Conservation (phyloP, 30 jellyfish, hydroid and myxozoan genomes). For the Pelagia noctiluca region DNA sequence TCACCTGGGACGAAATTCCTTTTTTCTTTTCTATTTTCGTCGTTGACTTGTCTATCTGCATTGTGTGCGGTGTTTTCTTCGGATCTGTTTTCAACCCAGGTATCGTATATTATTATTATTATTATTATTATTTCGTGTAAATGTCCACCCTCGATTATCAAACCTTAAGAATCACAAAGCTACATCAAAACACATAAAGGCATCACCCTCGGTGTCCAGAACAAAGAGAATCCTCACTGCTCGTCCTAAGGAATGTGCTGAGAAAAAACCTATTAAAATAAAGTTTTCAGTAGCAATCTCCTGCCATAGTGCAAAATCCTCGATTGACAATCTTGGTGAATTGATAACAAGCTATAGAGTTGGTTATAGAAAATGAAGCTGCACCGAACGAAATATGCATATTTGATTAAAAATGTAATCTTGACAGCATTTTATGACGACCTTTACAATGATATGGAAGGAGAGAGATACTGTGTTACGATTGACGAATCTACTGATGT, state of each 20-base stretch:
- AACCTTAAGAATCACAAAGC: slow-evolving; percentile 64
- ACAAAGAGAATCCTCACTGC: neutral
- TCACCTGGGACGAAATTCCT: slow-evolving; percentile 22
- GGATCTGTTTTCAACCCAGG: no score
- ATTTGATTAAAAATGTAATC: slow-evolving; percentile 59
- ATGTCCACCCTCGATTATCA: slow-evolving; percentile 39
- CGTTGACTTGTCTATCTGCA: no score
- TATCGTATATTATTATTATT: no score
- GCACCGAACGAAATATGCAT: slow-evolving; percentile 64
- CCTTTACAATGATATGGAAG: slow-evolving; percentile 42
- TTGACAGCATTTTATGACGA: slow-evolving; percentile 57
- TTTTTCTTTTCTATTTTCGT: no score
- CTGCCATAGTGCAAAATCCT: slow-evolving; percentile 61
- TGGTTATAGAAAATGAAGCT: slow-evolving; percentile 56
- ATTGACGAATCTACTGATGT: slow-evolving; percentile 44
- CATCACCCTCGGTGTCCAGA: slow-evolving; percentile 37
- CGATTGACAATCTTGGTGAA: slow-evolving; percentile 54
- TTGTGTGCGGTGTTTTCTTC: no score
- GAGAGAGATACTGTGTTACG: slow-evolving; percentile 42
- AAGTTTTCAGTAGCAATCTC: slow-evolving; percentile 64
- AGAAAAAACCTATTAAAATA: slow-evolving; percentile 40
- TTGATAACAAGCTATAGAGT: slow-evolving; percentile 16
- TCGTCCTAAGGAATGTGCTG: slow-evolving; percentile 19
- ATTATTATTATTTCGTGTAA: slow-evolving; percentile 50
- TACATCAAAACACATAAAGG: slow-evolving; percentile 50